phyloP scores from a whole-genome alignment of 2,888 invertebrate species.

The Phaedon cochleariae region DNA sequence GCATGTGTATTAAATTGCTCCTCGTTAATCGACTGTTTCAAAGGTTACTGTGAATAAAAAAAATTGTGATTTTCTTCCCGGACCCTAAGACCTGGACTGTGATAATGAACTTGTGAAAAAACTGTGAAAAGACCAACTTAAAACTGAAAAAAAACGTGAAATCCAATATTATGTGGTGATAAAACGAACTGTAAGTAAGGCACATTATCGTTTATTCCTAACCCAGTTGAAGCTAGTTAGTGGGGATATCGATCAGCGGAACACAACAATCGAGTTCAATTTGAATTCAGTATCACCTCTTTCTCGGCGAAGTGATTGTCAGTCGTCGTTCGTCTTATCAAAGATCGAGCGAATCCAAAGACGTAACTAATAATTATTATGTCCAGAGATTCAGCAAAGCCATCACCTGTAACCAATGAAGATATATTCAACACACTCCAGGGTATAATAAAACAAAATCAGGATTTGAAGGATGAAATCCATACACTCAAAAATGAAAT shows the following conservation, averaged over 20 bases:
- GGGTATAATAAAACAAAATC: constrained; percentile 4
- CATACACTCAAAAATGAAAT: too few species aligned
- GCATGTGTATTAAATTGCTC: too few species aligned
- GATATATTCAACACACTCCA: constrained; percentile 2
- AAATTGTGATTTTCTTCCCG: too few species aligned
- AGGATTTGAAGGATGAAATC: too few species aligned
- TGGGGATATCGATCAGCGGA: background rate
- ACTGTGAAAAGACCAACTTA: too few species aligned
- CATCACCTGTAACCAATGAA: background rate
- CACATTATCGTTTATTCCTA: background rate
- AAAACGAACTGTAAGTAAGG: background rate
- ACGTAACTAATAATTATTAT: background rate
- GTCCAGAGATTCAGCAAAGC: background rate
- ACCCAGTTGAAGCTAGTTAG: background rate
- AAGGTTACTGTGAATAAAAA: too few species aligned
- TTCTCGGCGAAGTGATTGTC: background rate
- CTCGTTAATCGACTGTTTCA: too few species aligned
- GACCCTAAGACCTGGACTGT: too few species aligned
- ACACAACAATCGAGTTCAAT: too few species aligned
- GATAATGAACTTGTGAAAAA: too few species aligned
- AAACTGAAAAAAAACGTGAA: background rate
- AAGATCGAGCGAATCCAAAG: background rate
- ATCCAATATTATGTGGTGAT: background rate
- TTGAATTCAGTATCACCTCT: background rate
- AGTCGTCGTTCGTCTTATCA: constrained; percentile 1